Evolutionary conservation across 2,113 vertebrate genomes (phyloP).

Genomic region (Peromyscus californicus): DNA sequence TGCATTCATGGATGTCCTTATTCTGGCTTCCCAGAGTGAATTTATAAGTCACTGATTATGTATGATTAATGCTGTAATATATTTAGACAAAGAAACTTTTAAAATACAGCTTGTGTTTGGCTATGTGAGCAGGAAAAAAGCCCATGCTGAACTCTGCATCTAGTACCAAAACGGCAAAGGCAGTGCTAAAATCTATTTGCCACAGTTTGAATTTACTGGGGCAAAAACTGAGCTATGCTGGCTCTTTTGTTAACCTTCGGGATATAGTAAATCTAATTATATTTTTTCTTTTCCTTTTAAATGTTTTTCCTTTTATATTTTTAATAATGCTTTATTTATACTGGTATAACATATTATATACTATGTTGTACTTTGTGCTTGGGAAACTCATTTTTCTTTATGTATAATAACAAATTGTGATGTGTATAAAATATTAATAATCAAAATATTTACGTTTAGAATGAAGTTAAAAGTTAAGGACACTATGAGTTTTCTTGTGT

Average conservation of each 20-base stretch:
- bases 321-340: slow-evolving; percentile 87
- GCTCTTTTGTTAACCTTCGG: slow-evolving; percentile 83
- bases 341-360: slow-evolving; percentile 81
- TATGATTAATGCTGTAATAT: slow-evolving; percentile 86
- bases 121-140: slow-evolving; percentile 86
- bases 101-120: slow-evolving; percentile 85
- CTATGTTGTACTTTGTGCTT: slow-evolving; percentile 83
- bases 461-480: slow-evolving; percentile 58
- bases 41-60: slow-evolving; percentile 86
- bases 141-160: slow-evolving; percentile 84
- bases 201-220: slow-evolving; percentile 84
- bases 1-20: slow-evolving; percentile 81
- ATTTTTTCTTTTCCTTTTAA: slow-evolving; percentile 86
- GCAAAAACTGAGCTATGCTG: slow-evolving; percentile 83
- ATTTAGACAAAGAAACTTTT: slow-evolving; percentile 87
- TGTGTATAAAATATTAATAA: slow-evolving; percentile 65
- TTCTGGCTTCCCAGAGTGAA: slow-evolving; percentile 85
- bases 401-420: slow-evolving; percentile 80
- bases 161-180: slow-evolving; percentile 85
- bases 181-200: slow-evolving; percentile 82
- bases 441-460: slow-evolving; percentile 62
- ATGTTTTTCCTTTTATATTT: slow-evolving; percentile 85
- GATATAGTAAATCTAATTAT: slow-evolving; percentile 88
- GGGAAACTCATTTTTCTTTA: slow-evolving; percentile 81
- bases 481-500: slow-evolving; percentile 64